Evolutionary conservation across 2,113 vertebrate genomes (phyloP).

Genomic region (Odobenus rosmarus): DNA sequence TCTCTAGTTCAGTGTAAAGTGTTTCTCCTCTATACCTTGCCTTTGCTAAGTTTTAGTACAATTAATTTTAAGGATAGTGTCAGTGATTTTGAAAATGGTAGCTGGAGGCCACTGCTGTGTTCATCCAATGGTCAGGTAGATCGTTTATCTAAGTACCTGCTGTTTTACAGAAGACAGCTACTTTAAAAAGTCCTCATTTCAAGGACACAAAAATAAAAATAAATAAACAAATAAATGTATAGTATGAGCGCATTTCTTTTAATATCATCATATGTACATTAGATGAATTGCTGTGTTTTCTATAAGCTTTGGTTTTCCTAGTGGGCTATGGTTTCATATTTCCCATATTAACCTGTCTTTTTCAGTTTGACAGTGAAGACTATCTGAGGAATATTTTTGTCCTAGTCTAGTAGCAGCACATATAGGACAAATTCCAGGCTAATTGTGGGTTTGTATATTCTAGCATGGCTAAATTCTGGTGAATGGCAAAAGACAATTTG

Average conservation of each 20-base stretch:
- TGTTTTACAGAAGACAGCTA: neutral
- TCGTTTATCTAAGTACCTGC: neutral
- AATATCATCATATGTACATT: neutral
- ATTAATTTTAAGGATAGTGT: neutral
- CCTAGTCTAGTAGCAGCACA: neutral
- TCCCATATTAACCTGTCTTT: neutral
- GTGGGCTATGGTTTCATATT: neutral
- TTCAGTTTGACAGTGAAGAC: neutral
- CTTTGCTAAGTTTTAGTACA: neutral
- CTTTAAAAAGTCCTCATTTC: neutral
- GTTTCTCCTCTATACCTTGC: neutral
- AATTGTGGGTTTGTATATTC: neutral
- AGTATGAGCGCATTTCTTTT: neutral
- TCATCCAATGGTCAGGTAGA: neutral
- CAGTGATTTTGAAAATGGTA: constrained; percentile 7
- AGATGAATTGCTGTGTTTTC: neutral
- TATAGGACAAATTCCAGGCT: neutral
- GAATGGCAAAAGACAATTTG: neutral
- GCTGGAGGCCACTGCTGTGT: neutral
- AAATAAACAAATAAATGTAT: neutral
- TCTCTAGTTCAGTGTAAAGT: neutral
- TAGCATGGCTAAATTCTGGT: neutral
- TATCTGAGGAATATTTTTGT: neutral
- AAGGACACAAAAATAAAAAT: neutral
- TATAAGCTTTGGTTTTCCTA: constrained; percentile 12